phyloP scores from a whole-genome alignment of 2,797 vertebrate genomes.

The Hemibagrus guttatus region DNA sequence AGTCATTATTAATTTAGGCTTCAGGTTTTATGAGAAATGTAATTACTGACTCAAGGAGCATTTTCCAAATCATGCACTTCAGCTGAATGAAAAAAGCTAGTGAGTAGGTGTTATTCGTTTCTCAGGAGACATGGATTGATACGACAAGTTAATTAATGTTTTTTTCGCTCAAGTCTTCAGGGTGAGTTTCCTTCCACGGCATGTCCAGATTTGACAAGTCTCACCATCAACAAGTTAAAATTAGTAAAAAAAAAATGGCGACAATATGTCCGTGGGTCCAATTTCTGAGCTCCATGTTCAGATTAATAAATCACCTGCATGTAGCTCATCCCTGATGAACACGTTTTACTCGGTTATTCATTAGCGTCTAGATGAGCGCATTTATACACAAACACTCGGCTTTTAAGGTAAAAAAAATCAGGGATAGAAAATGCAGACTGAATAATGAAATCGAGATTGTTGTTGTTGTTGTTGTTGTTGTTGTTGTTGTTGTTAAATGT shows the following conservation, averaged over 20 bases:
- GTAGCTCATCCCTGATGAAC: not conserved
- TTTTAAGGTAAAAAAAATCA: not conserved
- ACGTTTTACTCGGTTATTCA: not conserved
- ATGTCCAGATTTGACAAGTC: not conserved
- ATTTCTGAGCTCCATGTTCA: not conserved
- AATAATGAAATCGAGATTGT: not conserved
- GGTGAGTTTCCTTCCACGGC: not conserved
- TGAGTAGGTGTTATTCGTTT: conserved; percentile 50
- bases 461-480: not conserved
- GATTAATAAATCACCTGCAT: not conserved
- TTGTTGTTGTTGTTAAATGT: not conserved
- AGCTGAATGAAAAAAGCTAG: conserved; percentile 43
- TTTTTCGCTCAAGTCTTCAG: conserved; percentile 15
- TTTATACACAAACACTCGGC: not conserved
- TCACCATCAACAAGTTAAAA: not conserved
- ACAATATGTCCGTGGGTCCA: not conserved
- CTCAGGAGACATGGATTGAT: conserved; percentile 34
- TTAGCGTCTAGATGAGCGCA: not conserved
- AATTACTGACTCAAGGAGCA: conserved; percentile 45
- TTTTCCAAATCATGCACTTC: conserved; percentile 33
- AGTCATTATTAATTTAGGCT: conserved; percentile 42
- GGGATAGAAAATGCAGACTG: not conserved
- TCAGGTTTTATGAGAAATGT: conserved; percentile 34
- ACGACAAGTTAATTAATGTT: conserved; percentile 10
- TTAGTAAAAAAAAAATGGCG: not conserved